A percentile compares a stretch with the other conserved stretches of the same genome.
Evolutionary conservation across 1,140 invertebrate genomes (phyloP).

Genomic region (Cotesia chilonis): DNA sequence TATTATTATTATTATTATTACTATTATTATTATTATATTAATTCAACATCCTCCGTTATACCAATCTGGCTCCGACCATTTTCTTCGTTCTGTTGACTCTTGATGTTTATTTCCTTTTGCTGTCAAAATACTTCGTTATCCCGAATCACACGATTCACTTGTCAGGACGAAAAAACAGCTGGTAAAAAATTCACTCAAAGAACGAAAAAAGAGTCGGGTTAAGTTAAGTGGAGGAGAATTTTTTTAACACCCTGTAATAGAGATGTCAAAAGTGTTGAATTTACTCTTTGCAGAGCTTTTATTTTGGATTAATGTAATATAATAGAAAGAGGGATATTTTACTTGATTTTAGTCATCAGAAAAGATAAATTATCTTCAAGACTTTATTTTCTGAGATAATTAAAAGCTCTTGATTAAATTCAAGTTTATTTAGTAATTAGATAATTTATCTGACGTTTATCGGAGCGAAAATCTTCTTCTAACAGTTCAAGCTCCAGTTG

Average conservation of each 20-base stretch:
- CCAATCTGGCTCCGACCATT: no score
- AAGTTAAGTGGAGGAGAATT: not conserved
- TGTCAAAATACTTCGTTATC: not conserved
- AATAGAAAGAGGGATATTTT: no score
- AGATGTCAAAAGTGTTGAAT: no score
- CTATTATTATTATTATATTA: no score
- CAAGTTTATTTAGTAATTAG: constrained; percentile 20
- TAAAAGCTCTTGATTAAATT: constrained; percentile 13
- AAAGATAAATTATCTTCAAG: no score
- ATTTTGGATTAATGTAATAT: no score
- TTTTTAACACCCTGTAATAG: no score
- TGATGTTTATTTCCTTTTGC: not conserved
- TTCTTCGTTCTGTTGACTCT: not conserved
- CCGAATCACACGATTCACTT: not conserved
- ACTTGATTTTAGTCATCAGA: no score
- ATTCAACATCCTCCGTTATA: no score
- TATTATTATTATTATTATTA: not conserved
- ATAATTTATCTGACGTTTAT: constrained; percentile 23
- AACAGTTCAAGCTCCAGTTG: not conserved
- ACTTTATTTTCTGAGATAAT: not conserved
- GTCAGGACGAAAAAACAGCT: not conserved
- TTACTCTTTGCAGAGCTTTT: no score
- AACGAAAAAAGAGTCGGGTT: not conserved
- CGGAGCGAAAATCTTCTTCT: not conserved
- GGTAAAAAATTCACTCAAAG: not conserved